These are phyloP conservation scores for Ariolimax columbianus DNA, from an alignment of 2,888 invertebrate genomes.

Conservation along the genomic window DNA sequence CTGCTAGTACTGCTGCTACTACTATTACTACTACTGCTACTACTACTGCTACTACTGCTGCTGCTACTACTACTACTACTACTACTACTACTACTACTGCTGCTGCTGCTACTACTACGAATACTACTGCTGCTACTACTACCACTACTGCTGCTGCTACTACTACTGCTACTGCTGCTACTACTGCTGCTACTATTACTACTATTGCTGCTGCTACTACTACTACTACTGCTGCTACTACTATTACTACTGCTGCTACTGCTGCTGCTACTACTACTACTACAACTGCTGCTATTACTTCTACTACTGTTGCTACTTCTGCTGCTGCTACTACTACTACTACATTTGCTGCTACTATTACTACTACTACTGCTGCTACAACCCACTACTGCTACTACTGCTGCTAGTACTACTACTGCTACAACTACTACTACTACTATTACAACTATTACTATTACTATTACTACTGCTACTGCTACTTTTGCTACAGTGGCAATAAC, in stretches of 20 bases:
- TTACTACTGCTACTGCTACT: too few relatives aligned
- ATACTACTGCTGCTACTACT: background rate
- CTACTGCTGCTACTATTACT: background rate
- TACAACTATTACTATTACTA: too few relatives aligned
- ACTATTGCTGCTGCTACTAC: background rate
- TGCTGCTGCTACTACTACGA: too few relatives aligned
- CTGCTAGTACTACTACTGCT: too few relatives aligned
- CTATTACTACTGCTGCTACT: background rate
- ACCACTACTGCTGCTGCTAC: background rate
- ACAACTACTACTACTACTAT: too few relatives aligned
- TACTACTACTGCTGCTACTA: background rate
- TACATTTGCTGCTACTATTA: too few relatives aligned
- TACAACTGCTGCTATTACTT: too few relatives aligned
- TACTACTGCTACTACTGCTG: background rate
- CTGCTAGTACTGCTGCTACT: background rate
- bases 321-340: too few relatives aligned
- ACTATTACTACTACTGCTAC: background rate
- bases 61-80: slow-evolving; percentile 1
- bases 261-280: background rate
- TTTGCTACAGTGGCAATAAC: too few relatives aligned
- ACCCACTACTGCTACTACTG: too few relatives aligned
- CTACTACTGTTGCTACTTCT: too few relatives aligned
- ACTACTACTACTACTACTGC: background rate
- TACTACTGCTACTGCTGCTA: background rate
- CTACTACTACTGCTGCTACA: background rate